Evolutionary conservation across 1,140 invertebrate species (phyloP).

Genomic region (Heliothis subflexa): DNA sequence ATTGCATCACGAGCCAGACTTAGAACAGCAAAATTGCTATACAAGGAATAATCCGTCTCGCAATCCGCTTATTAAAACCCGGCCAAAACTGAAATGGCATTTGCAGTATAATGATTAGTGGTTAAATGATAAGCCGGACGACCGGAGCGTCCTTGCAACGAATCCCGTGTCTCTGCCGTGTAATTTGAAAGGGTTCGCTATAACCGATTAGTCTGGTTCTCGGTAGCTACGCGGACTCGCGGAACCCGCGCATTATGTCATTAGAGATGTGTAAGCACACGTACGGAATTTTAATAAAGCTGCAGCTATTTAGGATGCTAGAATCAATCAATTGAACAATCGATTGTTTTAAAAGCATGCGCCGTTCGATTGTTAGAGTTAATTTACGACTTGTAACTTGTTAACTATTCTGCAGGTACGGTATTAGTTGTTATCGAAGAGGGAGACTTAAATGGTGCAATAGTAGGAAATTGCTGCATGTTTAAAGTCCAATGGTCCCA

Average conservation of each 20-base stretch:
- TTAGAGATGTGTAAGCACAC: constrained; percentile 74
- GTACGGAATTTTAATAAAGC: constrained; percentile 62
- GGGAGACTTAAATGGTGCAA: constrained; percentile 17
- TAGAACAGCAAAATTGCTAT: constrained; percentile 69
- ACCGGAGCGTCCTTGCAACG: constrained; percentile 81
- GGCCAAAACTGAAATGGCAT: constrained; percentile 80
- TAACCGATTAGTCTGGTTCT: constrained; percentile 82
- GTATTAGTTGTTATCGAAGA: constrained; percentile 8
- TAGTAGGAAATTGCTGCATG: constrained; percentile 4
- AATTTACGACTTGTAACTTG: constrained; percentile 24
- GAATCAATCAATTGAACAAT: constrained; percentile 24
- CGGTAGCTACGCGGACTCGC: constrained; percentile 76
- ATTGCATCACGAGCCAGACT: constrained; percentile 61
- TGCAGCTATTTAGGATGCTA: constrained; percentile 27
- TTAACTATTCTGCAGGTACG: constrained; percentile 32
- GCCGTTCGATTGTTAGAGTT: constrained; percentile 23
- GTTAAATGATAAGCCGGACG: constrained; percentile 81
- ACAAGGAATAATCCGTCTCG: constrained; percentile 64
- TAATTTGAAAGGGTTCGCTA: constrained; percentile 80
- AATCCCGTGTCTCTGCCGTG: constrained; percentile 83
- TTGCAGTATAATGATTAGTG: constrained; percentile 80
- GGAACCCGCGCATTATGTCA: constrained; percentile 78
- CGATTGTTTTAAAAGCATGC: constrained; percentile 18
- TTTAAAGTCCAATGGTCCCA: neutral
- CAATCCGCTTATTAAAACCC: constrained; percentile 74